These are phyloP conservation scores for Cyanistes caeruleus DNA, from an alignment of 2,113 vertebrate genomes.

Conservation along the genomic window DNA sequence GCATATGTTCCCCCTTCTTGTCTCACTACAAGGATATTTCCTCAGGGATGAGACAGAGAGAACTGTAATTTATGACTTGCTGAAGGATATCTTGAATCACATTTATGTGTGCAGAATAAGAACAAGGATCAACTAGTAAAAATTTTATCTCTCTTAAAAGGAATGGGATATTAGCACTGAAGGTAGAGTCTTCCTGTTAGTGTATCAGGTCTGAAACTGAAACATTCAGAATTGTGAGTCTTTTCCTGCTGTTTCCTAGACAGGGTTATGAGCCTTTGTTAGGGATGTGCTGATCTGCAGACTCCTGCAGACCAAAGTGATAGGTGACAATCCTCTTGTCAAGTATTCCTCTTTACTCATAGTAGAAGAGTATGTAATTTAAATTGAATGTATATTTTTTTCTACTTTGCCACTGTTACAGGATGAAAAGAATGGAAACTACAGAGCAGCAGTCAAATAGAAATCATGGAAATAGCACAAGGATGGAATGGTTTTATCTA, in stretches of 20 bases:
- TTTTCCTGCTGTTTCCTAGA: background rate
- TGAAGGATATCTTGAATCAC: background rate
- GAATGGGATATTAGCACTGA: background rate
- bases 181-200: background rate
- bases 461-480: background rate
- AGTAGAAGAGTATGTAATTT: background rate
- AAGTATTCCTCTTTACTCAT: background rate
- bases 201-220: accelerated
- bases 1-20: accelerated
- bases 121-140: background rate
- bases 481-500: background rate
- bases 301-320: background rate
- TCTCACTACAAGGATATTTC: background rate
- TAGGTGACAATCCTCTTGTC: background rate
- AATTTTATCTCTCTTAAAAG: background rate
- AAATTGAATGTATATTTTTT: background rate
- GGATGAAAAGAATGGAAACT: background rate
- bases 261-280: too few relatives aligned
- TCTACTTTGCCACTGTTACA: background rate
- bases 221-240: background rate
- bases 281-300: background rate
- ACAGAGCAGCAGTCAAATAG: background rate
- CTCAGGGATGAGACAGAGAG: background rate
- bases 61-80: background rate
- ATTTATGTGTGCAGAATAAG: background rate